These are phyloP conservation scores for Pipa parva DNA, from an alignment of 2,113 vertebrate species.

Conservation along the genomic window DNA sequence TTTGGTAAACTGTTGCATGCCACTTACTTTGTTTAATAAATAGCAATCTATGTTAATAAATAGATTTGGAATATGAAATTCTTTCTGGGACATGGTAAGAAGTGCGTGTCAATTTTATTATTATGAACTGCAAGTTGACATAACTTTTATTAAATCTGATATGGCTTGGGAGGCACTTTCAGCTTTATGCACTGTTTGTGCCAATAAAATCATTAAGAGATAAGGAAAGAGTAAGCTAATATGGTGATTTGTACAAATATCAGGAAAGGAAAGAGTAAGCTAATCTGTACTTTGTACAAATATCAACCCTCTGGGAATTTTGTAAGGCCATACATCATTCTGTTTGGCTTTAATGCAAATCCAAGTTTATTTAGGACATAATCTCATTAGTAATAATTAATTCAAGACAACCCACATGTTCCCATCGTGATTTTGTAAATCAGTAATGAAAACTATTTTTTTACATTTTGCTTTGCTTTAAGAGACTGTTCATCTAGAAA, in stretches of 20 bases:
- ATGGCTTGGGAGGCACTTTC: slow-evolving; percentile 36
- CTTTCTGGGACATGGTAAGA: not conserved
- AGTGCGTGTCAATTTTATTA: slow-evolving; percentile 34
- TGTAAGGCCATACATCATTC: slow-evolving; percentile 14
- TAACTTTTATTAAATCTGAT: slow-evolving; percentile 43
- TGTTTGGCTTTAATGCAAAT: not conserved
- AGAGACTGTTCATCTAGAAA: no score
- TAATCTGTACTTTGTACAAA: not conserved
- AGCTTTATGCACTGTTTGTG: slow-evolving; percentile 24
- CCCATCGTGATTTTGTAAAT: not conserved
- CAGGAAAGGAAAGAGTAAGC: slow-evolving; percentile 41
- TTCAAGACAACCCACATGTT: not conserved
- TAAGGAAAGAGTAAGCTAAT: slow-evolving; percentile 33
- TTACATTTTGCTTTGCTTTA: not conserved
- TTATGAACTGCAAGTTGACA: slow-evolving; percentile 39
- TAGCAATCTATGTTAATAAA: not conserved
- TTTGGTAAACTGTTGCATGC: not conserved
- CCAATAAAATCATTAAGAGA: slow-evolving; percentile 42
- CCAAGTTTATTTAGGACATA: not conserved
- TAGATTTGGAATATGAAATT: not conserved
- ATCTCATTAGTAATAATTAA: rapidly evolving
- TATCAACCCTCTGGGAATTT: not conserved
- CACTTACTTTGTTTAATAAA: not conserved
- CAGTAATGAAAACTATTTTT: not conserved
- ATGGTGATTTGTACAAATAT: slow-evolving; percentile 8